Evolutionary conservation across 2,797 vertebrate genomes (phyloP).

Genomic region (Argentina silus): DNA sequence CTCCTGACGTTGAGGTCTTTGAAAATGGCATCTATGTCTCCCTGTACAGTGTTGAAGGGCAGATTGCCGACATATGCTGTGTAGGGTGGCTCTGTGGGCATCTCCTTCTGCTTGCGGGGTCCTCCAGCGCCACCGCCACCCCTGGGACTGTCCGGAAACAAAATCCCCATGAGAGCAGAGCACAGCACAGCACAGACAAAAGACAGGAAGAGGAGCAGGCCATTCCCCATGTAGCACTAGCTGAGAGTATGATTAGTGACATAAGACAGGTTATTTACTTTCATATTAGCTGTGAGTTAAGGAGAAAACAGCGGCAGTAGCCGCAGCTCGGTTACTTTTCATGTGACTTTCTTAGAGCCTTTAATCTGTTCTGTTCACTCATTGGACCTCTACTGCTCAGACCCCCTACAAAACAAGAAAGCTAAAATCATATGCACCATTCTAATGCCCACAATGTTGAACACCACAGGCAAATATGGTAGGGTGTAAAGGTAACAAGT

Average conservation of each 20-base stretch:
- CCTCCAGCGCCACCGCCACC: constrained; percentile 78
- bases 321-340: background rate
- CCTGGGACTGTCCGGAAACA: constrained; percentile 39
- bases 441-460: background rate
- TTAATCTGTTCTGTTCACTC: background rate
- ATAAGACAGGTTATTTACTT: background rate
- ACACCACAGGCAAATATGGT: background rate
- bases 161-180: constrained; percentile 12
- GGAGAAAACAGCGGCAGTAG: background rate
- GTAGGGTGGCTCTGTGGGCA: constrained; percentile 94
- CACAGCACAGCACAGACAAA: background rate
- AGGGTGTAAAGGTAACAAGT: background rate
- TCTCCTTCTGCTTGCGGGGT: constrained; percentile 92
- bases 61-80: constrained; percentile 98
- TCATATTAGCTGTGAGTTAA: background rate
- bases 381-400: background rate
- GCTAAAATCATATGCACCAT: background rate
- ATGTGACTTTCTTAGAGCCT: background rate
- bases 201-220: background rate
- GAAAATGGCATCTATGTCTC: constrained; percentile 98
- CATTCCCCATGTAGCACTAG: background rate
- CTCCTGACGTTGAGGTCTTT: constrained; percentile 94
- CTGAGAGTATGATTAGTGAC: background rate
- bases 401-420: background rate
- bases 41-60: constrained; percentile 96